Evolutionary conservation across 2,113 vertebrate species (phyloP).

Genomic region (Prunella fulvescens): DNA sequence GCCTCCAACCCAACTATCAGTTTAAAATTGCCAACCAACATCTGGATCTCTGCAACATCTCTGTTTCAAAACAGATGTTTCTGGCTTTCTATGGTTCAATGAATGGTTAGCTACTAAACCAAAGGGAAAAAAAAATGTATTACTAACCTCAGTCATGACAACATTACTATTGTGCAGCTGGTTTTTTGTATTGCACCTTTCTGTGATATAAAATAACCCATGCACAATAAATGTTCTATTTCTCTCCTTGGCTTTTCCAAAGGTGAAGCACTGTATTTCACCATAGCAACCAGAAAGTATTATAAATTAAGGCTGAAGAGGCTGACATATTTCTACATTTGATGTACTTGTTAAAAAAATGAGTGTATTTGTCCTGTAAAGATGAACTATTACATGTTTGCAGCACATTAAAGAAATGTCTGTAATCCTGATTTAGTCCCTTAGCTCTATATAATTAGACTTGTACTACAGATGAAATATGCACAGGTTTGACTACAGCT

Average conservation of each 20-base stretch:
- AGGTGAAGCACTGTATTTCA: background rate
- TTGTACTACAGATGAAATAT: background rate
- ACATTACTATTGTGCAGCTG: background rate
- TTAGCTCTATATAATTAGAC: background rate
- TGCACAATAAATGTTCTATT: background rate
- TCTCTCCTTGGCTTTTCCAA: background rate
- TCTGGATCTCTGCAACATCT: background rate
- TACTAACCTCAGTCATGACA: background rate
- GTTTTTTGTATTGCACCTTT: background rate
- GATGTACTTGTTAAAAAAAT: background rate
- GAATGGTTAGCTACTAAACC: background rate
- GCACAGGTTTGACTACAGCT: background rate
- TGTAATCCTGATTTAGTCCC: background rate
- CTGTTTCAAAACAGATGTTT: background rate
- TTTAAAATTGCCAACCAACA: background rate
- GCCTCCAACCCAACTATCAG: background rate
- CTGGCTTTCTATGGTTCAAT: background rate
- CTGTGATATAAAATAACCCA: background rate
- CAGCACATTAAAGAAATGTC: background rate
- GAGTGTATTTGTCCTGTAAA: background rate
- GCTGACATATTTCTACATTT: background rate
- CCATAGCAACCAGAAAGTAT: slow-evolving; percentile 3
- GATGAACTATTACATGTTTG: background rate
- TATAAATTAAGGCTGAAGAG: background rate
- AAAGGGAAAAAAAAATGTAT: background rate